Evolutionary conservation across 2,888 invertebrate genomes (phyloP), one percentile per base, ranked within the genome.

Genomic region (Clepsis dumicolana): DNA sequence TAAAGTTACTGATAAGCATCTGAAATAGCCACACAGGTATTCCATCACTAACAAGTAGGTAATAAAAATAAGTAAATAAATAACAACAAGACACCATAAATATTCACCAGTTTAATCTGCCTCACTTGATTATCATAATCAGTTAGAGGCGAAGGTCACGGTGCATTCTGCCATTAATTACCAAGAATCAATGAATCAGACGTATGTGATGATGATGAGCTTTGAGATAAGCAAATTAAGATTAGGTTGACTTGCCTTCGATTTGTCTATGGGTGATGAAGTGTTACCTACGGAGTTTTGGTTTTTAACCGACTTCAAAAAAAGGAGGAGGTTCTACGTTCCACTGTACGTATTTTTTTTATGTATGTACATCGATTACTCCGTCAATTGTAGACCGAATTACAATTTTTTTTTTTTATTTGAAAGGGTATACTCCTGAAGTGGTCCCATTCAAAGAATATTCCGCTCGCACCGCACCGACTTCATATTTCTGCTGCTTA

Each of bases 51-150:
- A 32, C 32, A 32, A 32, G n/a, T n/a, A n/a, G n/a, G n/a, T n/a
- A n/a, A n/a, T n/a, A n/a, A n/a, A n/a, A n/a, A n/a, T n/a, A n/a
- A n/a, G n/a, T n/a, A n/a, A n/a, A n/a, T n/a, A n/a, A n/a, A n/a
- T n/a, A n/a, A n/a, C n/a, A n/a, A 35, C 35, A 35, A 4, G 5
- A 48, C 48, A 12, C 48, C 21, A 48, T 48, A 48, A 48, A 48
- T 21, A 48, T 48, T 21, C 4, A 48, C 44, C 3, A 3, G 12
- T 16, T 27, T 29, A 4, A 29, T 29, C 32, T 32, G n/a, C 53
- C 53, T 65, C 27, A 29, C 21, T 16, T n/a, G 52, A 60, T 59
- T 41, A 65, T 52, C 52, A 52, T 59, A 59, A 59, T 59, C 52
- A n/a, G 18, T 25, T 21, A 48, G 50, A 38, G 27, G 38, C 18